These are phyloP conservation scores for Micronisus gabar DNA, from an alignment of 2,113 vertebrate species.

Conservation along the genomic window DNA sequence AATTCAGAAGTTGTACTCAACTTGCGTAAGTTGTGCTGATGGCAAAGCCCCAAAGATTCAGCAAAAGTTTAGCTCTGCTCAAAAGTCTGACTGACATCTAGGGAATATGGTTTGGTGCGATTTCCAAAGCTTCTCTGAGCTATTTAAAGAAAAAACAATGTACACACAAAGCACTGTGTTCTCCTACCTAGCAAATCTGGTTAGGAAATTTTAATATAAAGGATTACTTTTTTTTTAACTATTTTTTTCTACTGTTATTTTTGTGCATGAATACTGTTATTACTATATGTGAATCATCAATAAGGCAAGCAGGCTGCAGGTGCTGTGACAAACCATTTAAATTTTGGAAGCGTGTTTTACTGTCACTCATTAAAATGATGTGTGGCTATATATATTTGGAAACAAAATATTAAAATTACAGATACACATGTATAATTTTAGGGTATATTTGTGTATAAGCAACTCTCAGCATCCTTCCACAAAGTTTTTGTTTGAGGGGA, in stretches of 20 bases:
- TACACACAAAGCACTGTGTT: neutral
- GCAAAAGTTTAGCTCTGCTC: neutral
- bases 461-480: neutral
- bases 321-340: neutral
- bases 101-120: neutral
- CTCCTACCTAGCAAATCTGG: neutral
- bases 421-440: neutral
- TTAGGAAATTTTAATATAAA: neutral
- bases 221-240: fast-evolving
- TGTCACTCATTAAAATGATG: neutral
- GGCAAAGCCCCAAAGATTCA: neutral
- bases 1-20: no score
- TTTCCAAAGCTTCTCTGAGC: neutral
- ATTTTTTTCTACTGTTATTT: neutral
- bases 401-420: neutral
- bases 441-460: neutral
- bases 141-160: neutral
- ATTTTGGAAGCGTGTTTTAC: neutral
- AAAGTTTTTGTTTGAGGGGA: neutral
- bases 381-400: neutral
- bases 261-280: neutral
- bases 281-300: neutral
- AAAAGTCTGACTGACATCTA: neutral
- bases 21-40: neutral
- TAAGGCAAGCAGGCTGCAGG: neutral